Evolutionary conservation across 2,797 vertebrate genomes (phyloP).

Genomic region (Dallia pectoralis): DNA sequence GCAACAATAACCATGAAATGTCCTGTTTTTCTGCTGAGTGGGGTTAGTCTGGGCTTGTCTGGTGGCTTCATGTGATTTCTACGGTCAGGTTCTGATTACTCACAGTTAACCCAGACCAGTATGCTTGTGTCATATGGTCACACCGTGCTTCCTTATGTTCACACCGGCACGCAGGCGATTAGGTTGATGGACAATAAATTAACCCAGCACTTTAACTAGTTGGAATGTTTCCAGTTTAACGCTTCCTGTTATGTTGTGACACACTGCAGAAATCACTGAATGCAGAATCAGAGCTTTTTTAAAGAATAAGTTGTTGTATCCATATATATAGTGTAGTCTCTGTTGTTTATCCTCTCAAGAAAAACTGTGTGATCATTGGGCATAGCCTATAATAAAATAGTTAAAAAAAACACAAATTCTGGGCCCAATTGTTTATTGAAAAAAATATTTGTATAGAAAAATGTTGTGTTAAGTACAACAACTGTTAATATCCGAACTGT

Average conservation of each 20-base stretch:
- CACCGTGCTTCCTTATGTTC: not conserved
- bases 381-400: too few relatives aligned
- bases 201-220: slow-evolving; percentile 1
- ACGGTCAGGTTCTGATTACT: not conserved
- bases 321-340: not conserved
- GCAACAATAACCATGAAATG: too few relatives aligned
- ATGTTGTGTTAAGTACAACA: too few relatives aligned
- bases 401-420: too few relatives aligned
- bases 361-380: too few relatives aligned
- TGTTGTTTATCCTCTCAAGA: not conserved
- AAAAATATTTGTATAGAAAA: too few relatives aligned
- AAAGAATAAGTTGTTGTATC: not conserved
- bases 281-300: too few relatives aligned
- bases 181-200: too few relatives aligned
- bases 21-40: not conserved
- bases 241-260: not conserved
- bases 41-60: not conserved
- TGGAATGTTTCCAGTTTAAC: not conserved
- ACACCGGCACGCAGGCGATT: too few relatives aligned
- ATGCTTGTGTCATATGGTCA: not conserved
- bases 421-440: too few relatives aligned
- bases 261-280: too few relatives aligned
- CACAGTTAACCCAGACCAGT: not conserved
- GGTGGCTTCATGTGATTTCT: slow-evolving; percentile 13
- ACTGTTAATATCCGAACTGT: not conserved